Evolutionary conservation across 2,797 vertebrate species (phyloP), one percentile per base, ranked within the genome.

Genomic region (Melanotaenia maccullochi): DNA sequence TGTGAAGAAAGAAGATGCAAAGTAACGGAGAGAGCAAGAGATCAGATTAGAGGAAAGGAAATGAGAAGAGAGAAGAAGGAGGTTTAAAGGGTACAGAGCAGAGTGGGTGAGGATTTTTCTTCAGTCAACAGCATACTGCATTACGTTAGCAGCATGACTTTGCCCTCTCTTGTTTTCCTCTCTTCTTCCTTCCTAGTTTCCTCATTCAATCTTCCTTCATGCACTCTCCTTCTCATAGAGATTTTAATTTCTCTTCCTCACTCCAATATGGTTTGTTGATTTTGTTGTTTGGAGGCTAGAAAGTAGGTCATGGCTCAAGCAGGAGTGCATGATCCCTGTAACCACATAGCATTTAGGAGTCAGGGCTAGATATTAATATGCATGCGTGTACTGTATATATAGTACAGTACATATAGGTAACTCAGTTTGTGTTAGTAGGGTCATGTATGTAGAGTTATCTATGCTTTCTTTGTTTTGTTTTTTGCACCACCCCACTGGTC

Each of bases 301-400:
- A 90, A 92, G 76, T 92, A 83, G 92, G 89, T 91, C 87, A 90
- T 58, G 76, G 81, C 84, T 90, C 78, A 88, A 86, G 85, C 80
- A 85, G 75, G 73, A 72, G 74, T 65, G 60, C 24, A 51, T 75
- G 78, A 87, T 88, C 78, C 67, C 65, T 71, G 60, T 70, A 74
- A 73, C 65, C 75, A 72, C 75, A 68, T 11, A 60, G 52, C 76
- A 73, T 70, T 44, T 51, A 52, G 56, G 59, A 60, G 60, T 13
- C 60, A 68, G 62, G 56, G 68, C 57, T 35, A 58, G 56, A 55
- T 69, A 40, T 74, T n/a, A 71, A 25, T 54, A 62, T 49, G 35
- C 32, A 61, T 5, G 13, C 56, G 28, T 63, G 38, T 49, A 1
- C n/a, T 32, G 5, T 32, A 5, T 32, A n/a, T 73, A 14, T 58